phyloP scores from a whole-genome alignment of 2,888 invertebrate species.

The Synanthedon vespiformis region DNA sequence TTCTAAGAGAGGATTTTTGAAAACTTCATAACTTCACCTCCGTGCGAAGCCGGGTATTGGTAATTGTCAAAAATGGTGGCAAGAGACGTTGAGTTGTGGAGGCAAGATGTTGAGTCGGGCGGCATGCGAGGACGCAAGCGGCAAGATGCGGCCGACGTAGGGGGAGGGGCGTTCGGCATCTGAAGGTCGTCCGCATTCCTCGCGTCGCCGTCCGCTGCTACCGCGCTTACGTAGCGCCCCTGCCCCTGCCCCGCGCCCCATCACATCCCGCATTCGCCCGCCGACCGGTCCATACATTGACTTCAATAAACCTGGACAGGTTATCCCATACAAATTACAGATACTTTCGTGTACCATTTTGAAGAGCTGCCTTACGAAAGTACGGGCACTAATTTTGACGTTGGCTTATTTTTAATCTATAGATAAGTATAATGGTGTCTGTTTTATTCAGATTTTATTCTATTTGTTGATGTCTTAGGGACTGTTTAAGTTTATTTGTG shows the following conservation, averaged over 20 bases:
- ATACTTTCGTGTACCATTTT: no score
- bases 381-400: no score
- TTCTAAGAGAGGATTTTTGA: no score
- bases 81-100: constrained; percentile 64
- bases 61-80: constrained; percentile 61
- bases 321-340: no score
- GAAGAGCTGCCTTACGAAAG: no score
- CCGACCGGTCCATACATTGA: constrained; percentile 54
- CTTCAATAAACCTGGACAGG: no score
- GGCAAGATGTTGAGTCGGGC: constrained; percentile 59
- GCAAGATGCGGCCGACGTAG: constrained; percentile 64
- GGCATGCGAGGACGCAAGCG: constrained; percentile 70
- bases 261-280: constrained; percentile 25
- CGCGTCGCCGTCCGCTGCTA: constrained; percentile 69
- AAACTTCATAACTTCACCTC: no score
- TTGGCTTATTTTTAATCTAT: no score
- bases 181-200: constrained; percentile 72
- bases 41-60: constrained; percentile 19
- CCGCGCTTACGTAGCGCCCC: constrained; percentile 69
- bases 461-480: no score
- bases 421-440: no score
- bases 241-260: constrained; percentile 16
- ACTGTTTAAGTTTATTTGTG: no score
- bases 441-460: no score
- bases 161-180: constrained; percentile 68